Base-by-base conservation (phyloP, 2,888 invertebrate species). In the Sinodicranocentrus sp. region DNA sequence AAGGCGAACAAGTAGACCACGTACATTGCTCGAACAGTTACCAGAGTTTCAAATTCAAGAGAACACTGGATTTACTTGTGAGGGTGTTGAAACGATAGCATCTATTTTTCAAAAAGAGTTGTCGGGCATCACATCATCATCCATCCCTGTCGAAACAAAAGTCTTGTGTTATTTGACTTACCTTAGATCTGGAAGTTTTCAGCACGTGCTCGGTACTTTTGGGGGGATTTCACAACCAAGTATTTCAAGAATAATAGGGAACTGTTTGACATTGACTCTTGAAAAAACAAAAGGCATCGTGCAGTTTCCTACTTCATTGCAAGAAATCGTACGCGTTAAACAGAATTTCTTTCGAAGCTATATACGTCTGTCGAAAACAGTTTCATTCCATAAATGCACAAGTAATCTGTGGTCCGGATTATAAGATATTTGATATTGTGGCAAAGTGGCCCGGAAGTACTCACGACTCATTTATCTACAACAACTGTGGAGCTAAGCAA, bases 311-410 rank as follows among this genome's bases (percentile, higher is more conserved):
- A n/a, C 15, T 0, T 17, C 43, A 0, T 2, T 10, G 0, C n/a
- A 52, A 8, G 75, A 75, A 19, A 1, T 65, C 0, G 44, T 17
- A 25, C 23, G 13, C 0, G 43, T 43, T 0, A 84, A 84, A 39
- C 13, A 57, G 3, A 43, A 21, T 1, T 82, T 86, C 44, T 44
- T 21, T 39, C 67, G 84, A 87, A 65, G 15, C 48, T 0, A 48
- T 68, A 2, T 89, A 79, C 82, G 85, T 89, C 0, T 85, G 79
- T 26, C 68, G 87, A 28, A 89, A 89, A 77, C 39, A 72, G 0
- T 86, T 33, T 52, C 88, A 88, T n/a, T n/a, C 89, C 0, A 84
- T 89, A 0, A 89, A 89, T 59, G 54, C 82, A 5, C 88, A 89
- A 82, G 84, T 88, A 1, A 79, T 89, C 5, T 54, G 54, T 28